Evolutionary conservation across 2,113 vertebrate species (phyloP).

Genomic region (Struthio camelus): DNA sequence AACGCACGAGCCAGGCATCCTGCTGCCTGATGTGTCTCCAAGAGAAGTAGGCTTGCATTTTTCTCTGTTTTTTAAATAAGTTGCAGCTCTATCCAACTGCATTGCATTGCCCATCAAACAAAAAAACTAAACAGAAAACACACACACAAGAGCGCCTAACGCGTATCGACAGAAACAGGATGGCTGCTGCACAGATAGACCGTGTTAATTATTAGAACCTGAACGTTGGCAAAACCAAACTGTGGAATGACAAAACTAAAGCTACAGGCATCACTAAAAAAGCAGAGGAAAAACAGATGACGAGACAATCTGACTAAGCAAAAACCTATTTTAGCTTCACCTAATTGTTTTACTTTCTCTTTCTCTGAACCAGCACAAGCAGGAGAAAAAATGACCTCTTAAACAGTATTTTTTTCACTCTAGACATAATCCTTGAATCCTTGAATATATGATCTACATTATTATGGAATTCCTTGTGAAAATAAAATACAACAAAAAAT

Average conservation of each 20-base stretch:
- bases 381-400: background rate
- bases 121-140: background rate
- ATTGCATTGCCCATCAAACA: background rate
- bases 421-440: background rate
- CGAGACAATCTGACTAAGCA: background rate
- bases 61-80: background rate
- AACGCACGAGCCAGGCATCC: background rate
- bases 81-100: background rate
- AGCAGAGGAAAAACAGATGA: background rate
- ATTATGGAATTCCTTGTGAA: background rate
- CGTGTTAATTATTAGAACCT: background rate
- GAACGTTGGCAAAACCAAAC: background rate
- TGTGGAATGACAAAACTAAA: background rate
- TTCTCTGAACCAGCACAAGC: background rate
- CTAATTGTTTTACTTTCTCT: background rate
- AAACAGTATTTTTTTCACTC: background rate
- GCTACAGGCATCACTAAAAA: background rate
- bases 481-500: background rate
- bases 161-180: background rate
- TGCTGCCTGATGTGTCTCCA: background rate
- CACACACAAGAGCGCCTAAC: background rate
- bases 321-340: background rate
- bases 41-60: fast-evolving
- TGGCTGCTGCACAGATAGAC: background rate
- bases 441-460: fast-evolving